These are phyloP conservation scores for Ferrisia virgata DNA, from an alignment of 2,888 invertebrate genomes.

Conservation along the genomic window DNA sequence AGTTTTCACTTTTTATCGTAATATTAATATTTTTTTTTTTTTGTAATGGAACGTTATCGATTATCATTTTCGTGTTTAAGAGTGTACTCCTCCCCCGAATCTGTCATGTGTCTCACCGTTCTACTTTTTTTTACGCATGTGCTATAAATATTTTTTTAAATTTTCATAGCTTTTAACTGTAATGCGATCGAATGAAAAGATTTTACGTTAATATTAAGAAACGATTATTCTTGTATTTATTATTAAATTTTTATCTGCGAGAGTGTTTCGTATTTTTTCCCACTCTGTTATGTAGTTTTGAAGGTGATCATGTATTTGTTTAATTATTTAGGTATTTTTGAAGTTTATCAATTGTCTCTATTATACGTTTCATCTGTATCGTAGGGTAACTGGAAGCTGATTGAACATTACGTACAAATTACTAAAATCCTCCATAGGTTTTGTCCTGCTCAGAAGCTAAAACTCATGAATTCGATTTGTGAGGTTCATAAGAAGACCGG, in stretches of 20 bases:
- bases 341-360: too few species aligned
- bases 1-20: conserved; percentile 43
- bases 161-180: conserved; percentile 25
- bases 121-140: conserved; percentile 18
- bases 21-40: not conserved
- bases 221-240: conserved; percentile 32
- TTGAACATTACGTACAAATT: too few species aligned
- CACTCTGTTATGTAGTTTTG: too few species aligned
- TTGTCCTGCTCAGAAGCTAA: too few species aligned
- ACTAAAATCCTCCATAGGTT: too few species aligned
- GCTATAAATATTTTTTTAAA: conserved; percentile 29
- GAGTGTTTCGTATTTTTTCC: not conserved
- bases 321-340: too few species aligned
- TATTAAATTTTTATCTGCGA: conserved; percentile 32
- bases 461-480: too few species aligned
- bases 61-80: conserved; percentile 21
- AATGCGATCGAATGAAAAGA: conserved; percentile 27
- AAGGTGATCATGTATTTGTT: too few species aligned
- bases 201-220: conserved; percentile 31
- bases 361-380: too few species aligned
- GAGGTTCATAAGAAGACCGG: too few species aligned
- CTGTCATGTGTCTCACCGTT: conserved; percentile 13
- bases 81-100: not conserved
- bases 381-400: too few species aligned
- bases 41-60: conserved; percentile 30